Evolutionary conservation across 1,140 invertebrate genomes (phyloP).

Genomic region (Zophobas atratus): DNA sequence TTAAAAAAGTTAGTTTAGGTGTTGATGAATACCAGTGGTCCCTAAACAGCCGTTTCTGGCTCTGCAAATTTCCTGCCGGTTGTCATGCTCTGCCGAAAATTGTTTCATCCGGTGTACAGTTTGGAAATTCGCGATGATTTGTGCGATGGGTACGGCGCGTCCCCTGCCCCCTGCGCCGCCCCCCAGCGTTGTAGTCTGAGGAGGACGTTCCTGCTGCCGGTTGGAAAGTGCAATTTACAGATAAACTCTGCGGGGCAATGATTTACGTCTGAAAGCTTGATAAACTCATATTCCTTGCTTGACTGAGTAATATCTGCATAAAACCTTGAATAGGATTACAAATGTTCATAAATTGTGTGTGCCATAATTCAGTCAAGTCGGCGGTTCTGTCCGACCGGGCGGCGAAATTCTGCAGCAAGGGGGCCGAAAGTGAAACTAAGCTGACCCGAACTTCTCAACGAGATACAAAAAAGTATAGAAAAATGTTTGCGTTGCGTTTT

Average conservation of each 20-base stretch:
- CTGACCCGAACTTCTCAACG: slow-evolving; percentile 26
- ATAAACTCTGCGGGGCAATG: slow-evolving; percentile 67
- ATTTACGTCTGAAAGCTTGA: slow-evolving; percentile 69
- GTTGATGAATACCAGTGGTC: no score
- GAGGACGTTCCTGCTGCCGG: slow-evolving; percentile 39
- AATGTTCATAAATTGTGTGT: slow-evolving; percentile 69
- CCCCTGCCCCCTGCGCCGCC: not conserved
- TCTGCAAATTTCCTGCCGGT: not conserved
- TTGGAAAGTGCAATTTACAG: slow-evolving; percentile 69
- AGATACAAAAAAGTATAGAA: slow-evolving; percentile 27
- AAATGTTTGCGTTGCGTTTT: slow-evolving; percentile 35
- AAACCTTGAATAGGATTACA: slow-evolving; percentile 70
- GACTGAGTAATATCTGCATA: slow-evolving; percentile 70
- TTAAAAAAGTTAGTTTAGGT: no score
- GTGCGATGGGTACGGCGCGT: slow-evolving; percentile 47
- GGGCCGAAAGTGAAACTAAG: slow-evolving; percentile 36
- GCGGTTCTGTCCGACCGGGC: slow-evolving; percentile 31
- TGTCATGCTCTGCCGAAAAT: not conserved
- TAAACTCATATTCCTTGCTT: slow-evolving; percentile 70
- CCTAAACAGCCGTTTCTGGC: no score
- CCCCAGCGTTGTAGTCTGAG: slow-evolving; percentile 17
- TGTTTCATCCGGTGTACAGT: slow-evolving; percentile 38
- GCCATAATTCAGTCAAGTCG: slow-evolving; percentile 67
- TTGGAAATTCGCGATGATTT: slow-evolving; percentile 55
- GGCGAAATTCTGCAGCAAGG: slow-evolving; percentile 26